Conservation (phyloP, 2,797 vertebrate species). For the Pempheris klunzingeri region DNA sequence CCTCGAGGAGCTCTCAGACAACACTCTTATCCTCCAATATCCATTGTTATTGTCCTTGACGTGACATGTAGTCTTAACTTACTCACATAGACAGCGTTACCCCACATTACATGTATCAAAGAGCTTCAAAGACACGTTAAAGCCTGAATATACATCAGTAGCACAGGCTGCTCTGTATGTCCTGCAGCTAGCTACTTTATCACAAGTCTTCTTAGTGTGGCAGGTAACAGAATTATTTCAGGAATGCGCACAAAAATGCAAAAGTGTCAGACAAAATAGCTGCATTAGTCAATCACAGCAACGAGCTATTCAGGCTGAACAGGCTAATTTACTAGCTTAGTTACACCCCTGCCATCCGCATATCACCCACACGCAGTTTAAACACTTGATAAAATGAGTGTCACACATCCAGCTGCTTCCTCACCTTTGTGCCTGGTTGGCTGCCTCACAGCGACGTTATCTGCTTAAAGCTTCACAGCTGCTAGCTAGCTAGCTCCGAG, state of each 20-base stretch:
- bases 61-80: background rate
- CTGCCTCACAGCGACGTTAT: conserved; percentile 37
- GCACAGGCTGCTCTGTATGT: no score
- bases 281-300: background rate
- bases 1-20: no score
- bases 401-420: background rate
- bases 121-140: background rate
- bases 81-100: no score
- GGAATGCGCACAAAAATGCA: background rate
- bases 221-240: background rate
- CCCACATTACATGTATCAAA: background rate
- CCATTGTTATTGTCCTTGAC: background rate
- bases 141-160: no score
- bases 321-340: background rate
- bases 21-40: background rate
- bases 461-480: conserved; percentile 52
- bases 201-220: background rate
- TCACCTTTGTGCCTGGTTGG: conserved; percentile 55
- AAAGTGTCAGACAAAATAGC: background rate
- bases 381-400: background rate
- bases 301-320: background rate
- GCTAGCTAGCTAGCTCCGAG: conserved; percentile 38
- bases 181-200: background rate
- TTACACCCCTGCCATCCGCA: accelerated
- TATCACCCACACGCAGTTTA: background rate